Evolutionary conservation across 2,888 invertebrate genomes (phyloP).

Genomic region (Philopedon plagiatum): DNA sequence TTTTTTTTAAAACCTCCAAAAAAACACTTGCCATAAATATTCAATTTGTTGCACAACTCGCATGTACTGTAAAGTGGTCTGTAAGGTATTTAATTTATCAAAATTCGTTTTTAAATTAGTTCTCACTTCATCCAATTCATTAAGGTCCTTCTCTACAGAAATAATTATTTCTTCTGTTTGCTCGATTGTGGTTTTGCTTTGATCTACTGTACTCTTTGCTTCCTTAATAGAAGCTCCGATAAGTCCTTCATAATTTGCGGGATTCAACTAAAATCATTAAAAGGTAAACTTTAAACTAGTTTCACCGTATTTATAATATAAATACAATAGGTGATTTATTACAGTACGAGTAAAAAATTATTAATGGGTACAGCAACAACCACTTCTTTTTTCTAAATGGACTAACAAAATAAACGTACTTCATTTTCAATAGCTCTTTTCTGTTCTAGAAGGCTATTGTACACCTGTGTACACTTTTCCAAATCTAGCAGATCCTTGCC

Average conservation of each 20-base stretch:
- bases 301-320: neutral
- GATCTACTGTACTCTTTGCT: slow-evolving; percentile 69
- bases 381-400: too few species aligned
- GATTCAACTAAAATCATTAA: slow-evolving; percentile 68
- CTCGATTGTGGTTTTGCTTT: slow-evolving; percentile 68
- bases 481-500: slow-evolving; percentile 72
- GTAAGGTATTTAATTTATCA: slow-evolving; percentile 71
- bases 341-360: too few species aligned
- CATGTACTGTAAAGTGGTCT: slow-evolving; percentile 76
- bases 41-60: slow-evolving; percentile 80
- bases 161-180: slow-evolving; percentile 69
- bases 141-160: slow-evolving; percentile 69
- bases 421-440: slow-evolving; percentile 68
- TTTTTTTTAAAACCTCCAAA: neutral
- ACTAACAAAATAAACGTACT: slow-evolving; percentile 60
- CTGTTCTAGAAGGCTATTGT: slow-evolving; percentile 66
- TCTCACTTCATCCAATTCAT: slow-evolving; percentile 69
- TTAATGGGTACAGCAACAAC: too few species aligned
- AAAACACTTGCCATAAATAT: slow-evolving; percentile 74
- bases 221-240: slow-evolving; percentile 72
- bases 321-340: too few species aligned
- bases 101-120: slow-evolving; percentile 74
- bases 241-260: slow-evolving; percentile 74
- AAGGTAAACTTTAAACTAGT: slow-evolving; percentile 10
- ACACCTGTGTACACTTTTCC: slow-evolving; percentile 70